Conservation (phyloP, 1,140 invertebrate species). For the Glossosoma conforme region DNA sequence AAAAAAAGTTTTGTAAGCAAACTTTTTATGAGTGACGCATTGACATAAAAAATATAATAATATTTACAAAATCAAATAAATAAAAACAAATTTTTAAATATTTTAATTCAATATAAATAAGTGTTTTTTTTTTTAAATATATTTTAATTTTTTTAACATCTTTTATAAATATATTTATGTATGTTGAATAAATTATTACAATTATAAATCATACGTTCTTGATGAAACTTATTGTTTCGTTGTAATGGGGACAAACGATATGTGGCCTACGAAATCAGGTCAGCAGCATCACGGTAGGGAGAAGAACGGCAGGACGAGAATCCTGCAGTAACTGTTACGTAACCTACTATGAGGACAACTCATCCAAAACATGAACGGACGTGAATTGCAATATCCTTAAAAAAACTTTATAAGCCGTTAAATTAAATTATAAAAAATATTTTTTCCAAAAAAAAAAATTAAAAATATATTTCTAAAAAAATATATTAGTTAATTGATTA, state of each 20-base stretch:
- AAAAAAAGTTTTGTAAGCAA: too few relatives aligned
- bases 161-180: not conserved
- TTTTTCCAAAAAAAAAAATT: conserved; percentile 3
- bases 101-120: too few relatives aligned
- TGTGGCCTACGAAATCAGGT: conserved; percentile 13
- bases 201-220: not conserved
- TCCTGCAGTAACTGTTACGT: conserved; percentile 26
- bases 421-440: conserved; percentile 7
- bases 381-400: not conserved
- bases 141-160: too few relatives aligned
- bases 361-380: not conserved
- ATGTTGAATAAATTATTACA: not conserved
- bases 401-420: not conserved
- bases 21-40: too few relatives aligned
- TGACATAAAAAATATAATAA: too few relatives aligned
- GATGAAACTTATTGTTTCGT: not conserved
- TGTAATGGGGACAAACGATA: not conserved
- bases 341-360: conserved; percentile 9
- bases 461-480: not conserved
- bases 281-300: conserved; percentile 1
- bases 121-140: too few relatives aligned
- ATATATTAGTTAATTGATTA: not conserved
- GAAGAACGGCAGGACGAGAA: conserved; percentile 15
- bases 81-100: not conserved
- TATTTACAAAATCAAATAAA: not conserved